Conservation (phyloP, 2,113 vertebrate species). For the Crotophaga sulcirostris region DNA sequence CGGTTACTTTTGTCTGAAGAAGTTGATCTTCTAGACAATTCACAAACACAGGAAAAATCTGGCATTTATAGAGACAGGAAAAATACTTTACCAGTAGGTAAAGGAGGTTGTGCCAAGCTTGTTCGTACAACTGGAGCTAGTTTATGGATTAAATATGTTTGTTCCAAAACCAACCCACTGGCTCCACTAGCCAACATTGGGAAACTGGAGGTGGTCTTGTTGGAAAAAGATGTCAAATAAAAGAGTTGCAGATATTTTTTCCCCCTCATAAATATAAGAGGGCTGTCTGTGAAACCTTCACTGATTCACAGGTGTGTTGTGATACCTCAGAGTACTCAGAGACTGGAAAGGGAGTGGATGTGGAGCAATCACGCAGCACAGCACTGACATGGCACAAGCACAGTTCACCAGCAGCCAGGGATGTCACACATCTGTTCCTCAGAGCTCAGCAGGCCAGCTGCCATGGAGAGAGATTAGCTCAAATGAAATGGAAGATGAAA, state of each 20-base stretch:
- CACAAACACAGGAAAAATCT: neutral
- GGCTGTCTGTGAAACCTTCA: neutral
- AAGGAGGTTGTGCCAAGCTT: neutral
- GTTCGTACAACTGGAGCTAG: neutral
- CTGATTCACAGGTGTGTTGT: neutral
- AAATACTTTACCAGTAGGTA: neutral
- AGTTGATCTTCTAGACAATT: neutral
- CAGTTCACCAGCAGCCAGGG: neutral
- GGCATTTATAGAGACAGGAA: neutral
- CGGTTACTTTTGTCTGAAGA: neutral
- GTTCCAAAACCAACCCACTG: neutral
- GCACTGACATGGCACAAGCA: neutral
- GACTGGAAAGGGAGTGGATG: neutral
- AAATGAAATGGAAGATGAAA: constrained; percentile 44
- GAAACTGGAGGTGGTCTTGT: neutral
- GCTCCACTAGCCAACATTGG: neutral
- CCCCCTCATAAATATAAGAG: neutral
- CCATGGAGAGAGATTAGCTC: neutral
- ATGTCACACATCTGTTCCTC: neutral
- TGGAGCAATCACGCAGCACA: neutral
- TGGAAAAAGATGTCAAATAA: neutral
- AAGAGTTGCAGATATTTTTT: neutral
- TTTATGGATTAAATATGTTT: neutral
- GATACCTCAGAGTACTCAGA: neutral
- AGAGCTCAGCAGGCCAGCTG: constrained; percentile 32